Evolutionary conservation across 2,113 vertebrate genomes (phyloP), one percentile per base, ranked within the genome.

Genomic region (Redunca redunca): DNA sequence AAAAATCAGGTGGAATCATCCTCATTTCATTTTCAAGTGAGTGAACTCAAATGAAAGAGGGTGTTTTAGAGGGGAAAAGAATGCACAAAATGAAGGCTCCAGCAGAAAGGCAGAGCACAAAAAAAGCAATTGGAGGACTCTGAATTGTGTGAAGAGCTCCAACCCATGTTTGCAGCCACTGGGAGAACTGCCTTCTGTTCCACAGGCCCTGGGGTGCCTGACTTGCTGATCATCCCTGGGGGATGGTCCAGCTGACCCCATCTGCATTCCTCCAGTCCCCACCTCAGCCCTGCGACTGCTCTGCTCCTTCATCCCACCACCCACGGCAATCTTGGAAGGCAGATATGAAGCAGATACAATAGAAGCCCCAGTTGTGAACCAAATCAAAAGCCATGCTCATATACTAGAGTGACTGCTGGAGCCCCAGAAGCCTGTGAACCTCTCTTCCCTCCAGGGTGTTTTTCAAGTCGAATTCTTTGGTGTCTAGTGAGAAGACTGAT

Each of bases 1-100:
- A 90, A 94, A 91, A 85, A 28, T 58, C 53, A 15, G 53, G 60
- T 50, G 50, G 23, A 50, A 8, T 36, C 23, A 28, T 62, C 9
- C 55, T 62, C 3, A 23, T 26, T 58, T 85, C n/a, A 4, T 33
- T 55, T 89, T 80, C 77, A 90, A 81, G 82, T 40, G 67, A 96
- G 81, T 93, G 53, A 95, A 33, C 62, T 91, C 82, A 77, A 64
- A 88, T 62, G 36, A 87, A 96, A 94, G 64, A 46, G 30, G 25
- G 78, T 60, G 16, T 94, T 78, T 55, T 57, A 25, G 25, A 46
- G n/a, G 15, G n/a, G 25, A 52, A 74, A 67, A 28, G 43, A 88
- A 81, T 13, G 8, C 23, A 48, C 7, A 15, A 26, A 85, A 74
- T 14, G 14, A 28, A 89, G 80, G 26, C 23, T 19, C 6, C 14